Percentiles rank a stretch among this genome's conserved stretches.
These are phyloP conservation scores for Rhagonycha lutea DNA, from an alignment of 2,888 invertebrate species.

Conservation along the genomic window DNA sequence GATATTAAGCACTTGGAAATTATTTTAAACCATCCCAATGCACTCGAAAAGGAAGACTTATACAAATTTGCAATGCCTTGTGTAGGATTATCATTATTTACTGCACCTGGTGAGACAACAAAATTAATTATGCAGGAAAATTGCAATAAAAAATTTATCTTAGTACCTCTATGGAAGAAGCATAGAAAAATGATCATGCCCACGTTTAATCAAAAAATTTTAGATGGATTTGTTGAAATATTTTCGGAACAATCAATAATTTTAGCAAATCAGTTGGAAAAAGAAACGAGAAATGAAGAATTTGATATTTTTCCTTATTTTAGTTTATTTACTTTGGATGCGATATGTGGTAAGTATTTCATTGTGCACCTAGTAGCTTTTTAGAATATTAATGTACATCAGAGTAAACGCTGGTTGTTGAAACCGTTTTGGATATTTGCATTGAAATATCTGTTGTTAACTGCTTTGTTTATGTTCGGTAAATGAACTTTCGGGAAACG, in stretches of 20 bases:
- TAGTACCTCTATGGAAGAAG: constrained; percentile 57
- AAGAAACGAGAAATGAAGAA: constrained; percentile 49
- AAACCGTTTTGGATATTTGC: too few relatives aligned
- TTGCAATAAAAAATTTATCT: not conserved
- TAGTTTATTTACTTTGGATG: constrained; percentile 64
- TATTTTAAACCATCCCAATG: constrained; percentile 31
- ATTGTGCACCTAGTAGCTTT: too few relatives aligned
- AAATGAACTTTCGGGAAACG: too few relatives aligned
- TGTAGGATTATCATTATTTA: constrained; percentile 32
- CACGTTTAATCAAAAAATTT: constrained; percentile 66
- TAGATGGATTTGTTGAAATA: constrained; percentile 65
- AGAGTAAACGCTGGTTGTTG: too few relatives aligned
- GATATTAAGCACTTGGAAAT: constrained; percentile 29
- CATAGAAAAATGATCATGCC: constrained; percentile 66
- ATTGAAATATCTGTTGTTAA: too few relatives aligned
- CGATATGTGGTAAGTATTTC: constrained; percentile 61
- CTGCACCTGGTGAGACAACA: constrained; percentile 31
- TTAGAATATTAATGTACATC: too few relatives aligned
- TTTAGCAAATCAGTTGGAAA: constrained; percentile 56
- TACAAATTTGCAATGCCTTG: constrained; percentile 24
- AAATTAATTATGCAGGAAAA: not conserved
- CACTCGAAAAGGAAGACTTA: constrained; percentile 31
- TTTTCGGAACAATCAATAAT: constrained; percentile 63
- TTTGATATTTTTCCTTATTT: constrained; percentile 62
- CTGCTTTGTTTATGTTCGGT: too few relatives aligned